phyloP scores from a whole-genome alignment of 2,888 invertebrate genomes.

The Thumatha senex region DNA sequence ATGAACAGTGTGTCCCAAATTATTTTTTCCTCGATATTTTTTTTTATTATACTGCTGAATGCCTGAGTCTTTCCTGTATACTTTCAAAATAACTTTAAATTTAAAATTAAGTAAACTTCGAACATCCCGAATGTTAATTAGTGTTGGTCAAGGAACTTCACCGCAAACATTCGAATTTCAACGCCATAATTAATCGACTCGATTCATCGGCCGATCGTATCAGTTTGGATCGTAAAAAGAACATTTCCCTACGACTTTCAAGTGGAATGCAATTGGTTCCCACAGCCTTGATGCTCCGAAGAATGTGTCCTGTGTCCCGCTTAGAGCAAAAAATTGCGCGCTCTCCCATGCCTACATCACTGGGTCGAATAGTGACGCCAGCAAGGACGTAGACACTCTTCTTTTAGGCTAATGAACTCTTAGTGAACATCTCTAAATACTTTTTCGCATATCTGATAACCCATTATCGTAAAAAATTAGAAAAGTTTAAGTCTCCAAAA shows the following conservation, averaged over 20 bases:
- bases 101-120: conserved; percentile 41
- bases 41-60: no score
- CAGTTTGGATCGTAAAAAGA: conserved; percentile 64
- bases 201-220: conserved; percentile 72
- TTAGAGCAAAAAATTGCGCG: conserved; percentile 70
- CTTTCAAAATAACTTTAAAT: conserved; percentile 36
- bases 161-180: conserved; percentile 60
- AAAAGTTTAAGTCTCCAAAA: conserved; percentile 33
- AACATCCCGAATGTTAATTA: conserved; percentile 53
- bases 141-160: conserved; percentile 51
- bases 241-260: conserved; percentile 66
- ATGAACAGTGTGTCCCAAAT: no score
- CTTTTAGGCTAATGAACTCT: conserved; percentile 32
- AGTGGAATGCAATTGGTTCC: conserved; percentile 78
- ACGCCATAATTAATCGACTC: conserved; percentile 69
- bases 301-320: conserved; percentile 63
- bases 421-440: conserved; percentile 32
- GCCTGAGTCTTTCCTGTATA: background rate
- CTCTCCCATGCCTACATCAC: conserved; percentile 76
- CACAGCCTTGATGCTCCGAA: conserved; percentile 71
- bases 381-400: conserved; percentile 38
- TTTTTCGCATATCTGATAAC: conserved; percentile 53
- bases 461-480: conserved; percentile 50
- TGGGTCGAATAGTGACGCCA: conserved; percentile 54
- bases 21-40: no score